Base-by-base conservation (phyloP, 2,888 invertebrate genomes). In the Pharmacophagus antenor region DNA sequence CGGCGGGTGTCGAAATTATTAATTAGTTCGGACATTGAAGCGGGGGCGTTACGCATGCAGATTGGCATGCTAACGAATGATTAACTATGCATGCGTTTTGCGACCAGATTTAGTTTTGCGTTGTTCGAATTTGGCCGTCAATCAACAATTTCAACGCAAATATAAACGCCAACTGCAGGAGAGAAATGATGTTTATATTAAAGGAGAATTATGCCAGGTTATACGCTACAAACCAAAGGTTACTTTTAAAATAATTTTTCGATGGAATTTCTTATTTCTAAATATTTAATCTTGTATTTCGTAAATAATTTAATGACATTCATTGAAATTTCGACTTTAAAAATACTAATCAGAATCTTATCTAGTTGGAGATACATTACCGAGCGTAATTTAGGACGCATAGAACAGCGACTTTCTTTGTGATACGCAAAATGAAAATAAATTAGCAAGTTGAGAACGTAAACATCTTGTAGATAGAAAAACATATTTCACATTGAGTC, bases 1-100 rank as follows among this genome's bases (percentile, higher is more conserved):
- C 78, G 81, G 76, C 71, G 74, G 83, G 88, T 86, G 88, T 83
- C 82, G 87, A 88, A 88, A 90, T 90, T 88, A 90, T 88, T 88
- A 90, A 89, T 89, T 84, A 83, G 84, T 65, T 75, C 78, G 76
- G 76, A 76, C 81, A 82, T 77, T 78, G 77, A 70, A 67, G 69
- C 65, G 68, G 76, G 71, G 73, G 74, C 75, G 83, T 85, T 84
- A 84, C 83, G 84, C 81, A 88, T 88, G 87, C 87, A 88, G 89
- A 89, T 90, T 89, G 90, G 84, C 78, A 83, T 79, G 87, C 84
- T 81, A 83, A 86, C 85, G 83, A 87, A 85, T 85, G 83, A 86
- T 89, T 80, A 87, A 89, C 83, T 84, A 89, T 88, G 82, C 78
- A 88, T 82, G 76, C 71, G 74, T 68, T 75, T 76, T 72, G 72